A percentile compares a stretch with the other conserved stretches of the same genome.
These are phyloP conservation scores for Seira ritae DNA, from an alignment of 2,888 invertebrate genomes.

Conservation along the genomic window DNA sequence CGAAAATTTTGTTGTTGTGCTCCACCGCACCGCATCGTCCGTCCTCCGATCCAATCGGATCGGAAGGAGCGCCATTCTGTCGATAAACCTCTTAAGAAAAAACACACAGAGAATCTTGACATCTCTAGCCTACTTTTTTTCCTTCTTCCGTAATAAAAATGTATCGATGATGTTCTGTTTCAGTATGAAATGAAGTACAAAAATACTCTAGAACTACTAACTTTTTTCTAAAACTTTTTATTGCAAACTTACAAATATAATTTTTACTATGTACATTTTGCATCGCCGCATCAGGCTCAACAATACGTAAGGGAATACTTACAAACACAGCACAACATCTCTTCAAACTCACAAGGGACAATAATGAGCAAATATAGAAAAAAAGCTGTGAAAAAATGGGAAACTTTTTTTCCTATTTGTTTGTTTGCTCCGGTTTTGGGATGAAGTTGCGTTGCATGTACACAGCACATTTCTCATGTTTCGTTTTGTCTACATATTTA, in stretches of 20 bases:
- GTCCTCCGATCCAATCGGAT: too few species aligned
- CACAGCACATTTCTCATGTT: not conserved
- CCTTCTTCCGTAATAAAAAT: not conserved
- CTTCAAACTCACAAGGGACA: not conserved
- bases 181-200: not conserved
- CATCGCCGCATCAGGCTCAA: too few species aligned
- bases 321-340: not conserved
- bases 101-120: not conserved
- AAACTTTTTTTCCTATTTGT: not conserved
- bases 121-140: not conserved
- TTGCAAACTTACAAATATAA: slow-evolving; percentile 3
- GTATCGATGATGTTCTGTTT: not conserved
- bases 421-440: not conserved
- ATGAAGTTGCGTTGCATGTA: not conserved
- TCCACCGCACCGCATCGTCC: too few species aligned
- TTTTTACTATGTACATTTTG: not conserved
- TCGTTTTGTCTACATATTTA: too few species aligned
- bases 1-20: not conserved
- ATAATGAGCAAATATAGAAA: not conserved
- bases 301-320: not conserved
- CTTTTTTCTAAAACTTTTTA: not conserved
- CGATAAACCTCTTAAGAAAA: not conserved
- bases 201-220: not conserved
- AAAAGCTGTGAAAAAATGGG: not conserved
- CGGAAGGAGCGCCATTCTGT: slow-evolving; percentile 5